Base-by-base conservation (phyloP, 1,140 invertebrate species). In the Mycetomoellerius zeteki region DNA sequence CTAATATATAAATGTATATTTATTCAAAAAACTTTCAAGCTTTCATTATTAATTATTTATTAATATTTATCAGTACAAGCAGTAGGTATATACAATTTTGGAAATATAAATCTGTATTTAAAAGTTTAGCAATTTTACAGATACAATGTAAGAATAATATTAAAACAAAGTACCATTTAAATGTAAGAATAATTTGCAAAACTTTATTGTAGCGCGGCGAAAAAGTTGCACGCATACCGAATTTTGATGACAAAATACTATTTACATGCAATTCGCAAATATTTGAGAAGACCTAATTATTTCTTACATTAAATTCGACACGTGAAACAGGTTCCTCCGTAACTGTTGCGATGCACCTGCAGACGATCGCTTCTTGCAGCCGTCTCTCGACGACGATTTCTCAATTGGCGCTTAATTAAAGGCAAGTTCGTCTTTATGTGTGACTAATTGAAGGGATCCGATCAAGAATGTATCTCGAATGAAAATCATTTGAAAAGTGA, bases 341-440 rank as follows among this genome's bases (percentile, higher is more conserved):
- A 54, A 58, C 27, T 56, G 52, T 56, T 33, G 56, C 30, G 27
- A 50, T 67, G 60, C 76, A 80, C 43, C 76, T 80, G 76, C 76
- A 33, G 12, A 3, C 24, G 24, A 65, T 2, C 37, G 16, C 27
- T 80, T 67, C 47, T 80, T 80, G 27, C n/a, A 52, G 30, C 8
- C 14, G 43, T 30, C 14, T 10, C 27, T 21, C 27, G 19, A 67
- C 24, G 58, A 56, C 43, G 27, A 80, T 65, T 80, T 78, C 62
- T 80, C 27, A 33, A 67, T 80, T 52, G 60, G 27, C 60, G 76
- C 43, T 80, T 80, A 67, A 80, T 80, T 80, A 58, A 76, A 76
- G 27, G 60, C 27, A 52, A 27, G 60, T 16, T 37, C n/a, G 43
- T 65, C 64, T 67, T 80, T 80, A 67, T 33, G 30, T 43, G 65